These are phyloP conservation scores for Oncopodura yosiiana DNA, from an alignment of 1,140 invertebrate genomes.

Conservation along the genomic window DNA sequence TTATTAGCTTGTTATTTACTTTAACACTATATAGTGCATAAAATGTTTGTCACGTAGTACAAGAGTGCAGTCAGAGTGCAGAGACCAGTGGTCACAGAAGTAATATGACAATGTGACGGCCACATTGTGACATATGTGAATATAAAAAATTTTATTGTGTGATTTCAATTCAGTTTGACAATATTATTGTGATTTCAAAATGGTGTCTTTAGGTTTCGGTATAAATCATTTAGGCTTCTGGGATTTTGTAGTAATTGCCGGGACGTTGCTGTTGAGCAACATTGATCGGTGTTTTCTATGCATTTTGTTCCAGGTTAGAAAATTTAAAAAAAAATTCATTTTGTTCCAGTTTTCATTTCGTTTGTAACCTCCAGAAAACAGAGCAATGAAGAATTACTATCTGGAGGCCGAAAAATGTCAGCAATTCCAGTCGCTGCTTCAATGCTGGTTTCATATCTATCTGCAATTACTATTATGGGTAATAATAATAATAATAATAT, in stretches of 20 bases:
- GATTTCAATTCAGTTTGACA: too few relatives aligned
- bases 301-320: constrained; percentile 8
- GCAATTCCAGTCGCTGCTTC: constrained; percentile 28
- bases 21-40: too few relatives aligned
- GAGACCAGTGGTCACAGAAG: too few relatives aligned
- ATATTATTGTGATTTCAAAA: too few relatives aligned
- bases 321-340: too few relatives aligned
- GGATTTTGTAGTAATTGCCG: constrained; percentile 17
- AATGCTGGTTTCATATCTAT: constrained; percentile 28
- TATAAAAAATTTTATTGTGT: too few relatives aligned
- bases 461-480: constrained; percentile 31
- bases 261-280: constrained; percentile 11
- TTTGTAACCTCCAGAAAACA: constrained; percentile 12
- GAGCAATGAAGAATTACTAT: constrained; percentile 28
- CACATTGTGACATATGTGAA: too few relatives aligned
- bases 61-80: too few relatives aligned
- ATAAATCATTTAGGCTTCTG: constrained; percentile 21
- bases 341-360: constrained; percentile 3
- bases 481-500: neutral
- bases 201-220: too few relatives aligned
- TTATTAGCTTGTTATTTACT: too few relatives aligned
- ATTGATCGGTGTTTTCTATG: constrained; percentile 23
- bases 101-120: too few relatives aligned
- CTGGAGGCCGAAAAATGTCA: constrained; percentile 30
- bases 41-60: too few relatives aligned